Percentiles rank a stretch among this genome's conserved stretches.
Evolutionary conservation across 2,888 invertebrate genomes (phyloP).

Genomic region (Melipona bicolor): DNA sequence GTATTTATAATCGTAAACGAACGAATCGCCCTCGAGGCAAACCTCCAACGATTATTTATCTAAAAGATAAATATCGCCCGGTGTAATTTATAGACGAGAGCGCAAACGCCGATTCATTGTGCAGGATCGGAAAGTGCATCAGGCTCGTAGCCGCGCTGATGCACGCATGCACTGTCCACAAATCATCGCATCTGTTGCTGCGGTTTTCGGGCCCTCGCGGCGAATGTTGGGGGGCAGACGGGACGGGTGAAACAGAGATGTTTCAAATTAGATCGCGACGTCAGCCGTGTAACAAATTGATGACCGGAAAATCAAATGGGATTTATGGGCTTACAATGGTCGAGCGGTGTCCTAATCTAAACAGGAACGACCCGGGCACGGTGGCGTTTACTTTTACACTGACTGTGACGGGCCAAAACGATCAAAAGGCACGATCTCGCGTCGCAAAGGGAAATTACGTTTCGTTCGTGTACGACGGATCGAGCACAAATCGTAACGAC

Average conservation of each 20-base stretch:
- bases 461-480: background rate
- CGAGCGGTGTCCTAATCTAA: conserved; percentile 21
- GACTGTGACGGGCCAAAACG: background rate
- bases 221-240: conserved; percentile 24
- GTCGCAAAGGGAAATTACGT: background rate
- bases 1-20: too few species aligned
- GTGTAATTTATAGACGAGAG: conserved; percentile 26
- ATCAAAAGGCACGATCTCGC: background rate
- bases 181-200: conserved; percentile 80
- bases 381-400: background rate
- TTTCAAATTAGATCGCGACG: conserved; percentile 76
- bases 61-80: conserved; percentile 7
- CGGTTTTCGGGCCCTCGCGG: conserved; percentile 72
- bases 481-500: background rate
- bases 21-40: too few species aligned
- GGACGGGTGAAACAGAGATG: conserved; percentile 19
- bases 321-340: conserved; percentile 74
- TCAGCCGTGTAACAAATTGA: conserved; percentile 78
- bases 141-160: conserved; percentile 65
- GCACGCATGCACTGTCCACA: conserved; percentile 69
- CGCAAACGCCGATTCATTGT: conserved; percentile 29
- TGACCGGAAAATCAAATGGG: conserved; percentile 75
- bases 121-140: conserved; percentile 55
- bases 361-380: background rate
- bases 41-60: background rate